A percentile compares a stretch with the other conserved stretches of the same genome.
Evolutionary conservation across 2,113 vertebrate genomes (phyloP).

Genomic region (Columbina picui): DNA sequence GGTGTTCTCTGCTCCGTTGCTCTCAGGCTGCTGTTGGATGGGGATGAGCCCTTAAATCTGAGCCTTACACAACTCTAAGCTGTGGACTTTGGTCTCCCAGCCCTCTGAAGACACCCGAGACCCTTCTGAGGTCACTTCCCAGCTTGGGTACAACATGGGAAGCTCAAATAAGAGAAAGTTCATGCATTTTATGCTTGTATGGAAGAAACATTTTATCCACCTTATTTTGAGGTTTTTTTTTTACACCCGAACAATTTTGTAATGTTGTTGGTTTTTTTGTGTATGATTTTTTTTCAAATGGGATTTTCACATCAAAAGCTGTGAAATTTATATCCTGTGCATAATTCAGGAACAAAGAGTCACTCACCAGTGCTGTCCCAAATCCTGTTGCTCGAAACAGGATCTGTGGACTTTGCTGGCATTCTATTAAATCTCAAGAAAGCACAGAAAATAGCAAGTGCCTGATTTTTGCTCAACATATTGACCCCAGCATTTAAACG

Average conservation of each 20-base stretch:
- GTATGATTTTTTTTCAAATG: neutral
- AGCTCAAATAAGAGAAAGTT: neutral
- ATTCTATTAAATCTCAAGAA: neutral
- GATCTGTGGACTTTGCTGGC: neutral
- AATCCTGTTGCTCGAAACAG: neutral
- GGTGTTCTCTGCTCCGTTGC: neutral
- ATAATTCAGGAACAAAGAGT: neutral
- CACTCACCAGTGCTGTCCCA: neutral
- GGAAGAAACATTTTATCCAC: neutral
- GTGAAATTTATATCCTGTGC: neutral
- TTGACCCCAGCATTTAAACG: neutral
- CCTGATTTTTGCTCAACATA: neutral
- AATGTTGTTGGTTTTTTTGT: no score
- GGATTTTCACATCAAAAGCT: neutral
- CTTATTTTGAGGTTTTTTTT: neutral
- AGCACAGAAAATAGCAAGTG: neutral
- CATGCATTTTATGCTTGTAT: neutral
- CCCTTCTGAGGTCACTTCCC: neutral
- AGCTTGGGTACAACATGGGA: rapidly evolving
- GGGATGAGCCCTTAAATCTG: neutral
- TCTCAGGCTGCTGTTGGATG: neutral
- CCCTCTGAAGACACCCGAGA: neutral
- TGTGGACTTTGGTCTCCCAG: neutral
- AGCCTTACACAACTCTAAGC: neutral
- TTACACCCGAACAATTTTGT: neutral